These are phyloP conservation scores for Chirona hameri DNA, from an alignment of 2,888 invertebrate species.

Conservation along the genomic window DNA sequence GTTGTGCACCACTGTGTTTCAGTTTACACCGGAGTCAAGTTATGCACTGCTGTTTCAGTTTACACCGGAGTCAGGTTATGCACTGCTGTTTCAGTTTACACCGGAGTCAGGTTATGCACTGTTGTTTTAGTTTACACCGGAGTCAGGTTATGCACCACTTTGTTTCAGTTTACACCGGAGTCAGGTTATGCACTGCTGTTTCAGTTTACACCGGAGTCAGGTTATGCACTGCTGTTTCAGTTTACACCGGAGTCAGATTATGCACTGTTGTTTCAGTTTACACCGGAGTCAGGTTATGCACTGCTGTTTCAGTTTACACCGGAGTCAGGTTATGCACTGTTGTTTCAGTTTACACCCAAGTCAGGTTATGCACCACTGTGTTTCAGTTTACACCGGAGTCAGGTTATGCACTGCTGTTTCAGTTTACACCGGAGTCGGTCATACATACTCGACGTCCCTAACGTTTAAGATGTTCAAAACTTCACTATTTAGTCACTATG, in stretches of 20 bases:
- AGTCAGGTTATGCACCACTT: slow-evolving; percentile 47
- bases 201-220: not conserved
- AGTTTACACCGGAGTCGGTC: slow-evolving; percentile 62
- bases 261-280: too few relatives aligned
- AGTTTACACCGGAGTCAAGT: slow-evolving; percentile 61
- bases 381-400: not conserved
- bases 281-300: too few relatives aligned
- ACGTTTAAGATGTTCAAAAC: too few relatives aligned
- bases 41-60: too few relatives aligned
- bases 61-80: too few relatives aligned
- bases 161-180: too few relatives aligned
- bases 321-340: not conserved
- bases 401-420: slow-evolving; percentile 35
- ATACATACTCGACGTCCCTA: too few relatives aligned
- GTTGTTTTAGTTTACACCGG: slow-evolving; percentile 57
- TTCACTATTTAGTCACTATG: too few relatives aligned
- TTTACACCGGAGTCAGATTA: slow-evolving; percentile 60
- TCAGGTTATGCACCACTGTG: slow-evolving; percentile 42
- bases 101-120: not conserved
- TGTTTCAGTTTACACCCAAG: slow-evolving; percentile 58
- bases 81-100: too few relatives aligned
- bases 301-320: too few relatives aligned
- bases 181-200: too few relatives aligned
- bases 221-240: slow-evolving; percentile 46
- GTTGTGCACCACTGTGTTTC: slow-evolving; percentile 34